Conservation (phyloP, 2,888 invertebrate genomes). For the Uloborus plumipes region DNA sequence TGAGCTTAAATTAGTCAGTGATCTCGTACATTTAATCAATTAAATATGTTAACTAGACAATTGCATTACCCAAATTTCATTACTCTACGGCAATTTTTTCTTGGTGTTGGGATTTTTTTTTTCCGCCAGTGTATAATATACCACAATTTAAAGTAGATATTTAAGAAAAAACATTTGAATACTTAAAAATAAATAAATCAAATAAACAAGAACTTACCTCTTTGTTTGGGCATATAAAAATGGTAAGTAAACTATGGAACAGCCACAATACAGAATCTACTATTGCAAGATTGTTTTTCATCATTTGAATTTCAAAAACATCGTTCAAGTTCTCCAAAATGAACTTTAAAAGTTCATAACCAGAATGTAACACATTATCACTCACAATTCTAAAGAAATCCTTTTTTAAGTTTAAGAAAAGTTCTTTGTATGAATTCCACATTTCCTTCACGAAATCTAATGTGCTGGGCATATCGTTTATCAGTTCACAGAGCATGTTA, state of each 20-base stretch:
- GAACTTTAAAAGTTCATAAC: conserved; percentile 35
- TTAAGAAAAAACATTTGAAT: too few relatives aligned
- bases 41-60: too few relatives aligned
- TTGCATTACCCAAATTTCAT: too few relatives aligned
- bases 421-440: conserved; percentile 40
- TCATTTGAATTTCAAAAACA: too few relatives aligned
- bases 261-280: conserved; percentile 23
- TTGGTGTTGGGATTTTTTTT: too few relatives aligned
- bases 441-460: conserved; percentile 13
- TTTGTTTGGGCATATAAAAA: conserved; percentile 31
- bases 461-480: too few relatives aligned
- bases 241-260: conserved; percentile 36
- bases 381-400: conserved; percentile 17
- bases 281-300: background rate
- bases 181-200: background rate
- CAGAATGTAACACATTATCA: conserved; percentile 29
- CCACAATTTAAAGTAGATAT: too few relatives aligned
- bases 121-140: too few relatives aligned
- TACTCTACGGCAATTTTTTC: too few relatives aligned
- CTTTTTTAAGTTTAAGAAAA: conserved; percentile 22
- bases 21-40: too few relatives aligned
- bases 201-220: conserved; percentile 25
- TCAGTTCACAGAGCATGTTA: too few relatives aligned
- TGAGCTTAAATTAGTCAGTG: too few relatives aligned
- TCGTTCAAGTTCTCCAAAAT: conserved; percentile 35